A percentile compares a stretch with the other conserved stretches of the same genome.
Conservation (phyloP, 2,888 invertebrate species). For the Cheilosia urbana region DNA sequence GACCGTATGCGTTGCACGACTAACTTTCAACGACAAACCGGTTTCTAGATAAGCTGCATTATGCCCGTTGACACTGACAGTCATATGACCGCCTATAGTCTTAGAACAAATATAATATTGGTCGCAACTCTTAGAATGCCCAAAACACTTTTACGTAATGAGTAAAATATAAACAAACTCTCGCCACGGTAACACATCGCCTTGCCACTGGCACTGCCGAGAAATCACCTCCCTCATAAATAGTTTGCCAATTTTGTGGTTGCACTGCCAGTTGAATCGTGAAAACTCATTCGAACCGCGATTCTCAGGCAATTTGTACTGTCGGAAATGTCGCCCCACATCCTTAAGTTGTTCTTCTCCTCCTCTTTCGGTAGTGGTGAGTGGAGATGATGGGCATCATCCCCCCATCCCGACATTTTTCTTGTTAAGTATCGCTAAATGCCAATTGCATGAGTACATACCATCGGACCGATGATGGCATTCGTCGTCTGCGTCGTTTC, state of each 20-base stretch:
- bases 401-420: constrained; percentile 6
- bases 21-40: too few relatives aligned
- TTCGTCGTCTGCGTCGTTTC: constrained; percentile 23
- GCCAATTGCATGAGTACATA: constrained; percentile 68
- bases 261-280: constrained; percentile 59
- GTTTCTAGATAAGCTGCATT: too few relatives aligned
- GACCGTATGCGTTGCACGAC: too few relatives aligned
- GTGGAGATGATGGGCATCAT: constrained; percentile 8
- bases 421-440: constrained; percentile 73
- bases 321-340: constrained; percentile 63
- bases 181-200: constrained; percentile 50
- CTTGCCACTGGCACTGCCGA: constrained; percentile 48
- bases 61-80: too few relatives aligned
- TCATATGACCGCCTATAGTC: too few relatives aligned
- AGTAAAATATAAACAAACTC: constrained; percentile 60
- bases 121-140: background rate
- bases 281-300: constrained; percentile 66
- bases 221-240: constrained; percentile 30
- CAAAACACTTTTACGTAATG: background rate
- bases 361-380: background rate
- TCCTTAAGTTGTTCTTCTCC: constrained; percentile 11
- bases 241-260: constrained; percentile 54
- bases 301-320: constrained; percentile 75
- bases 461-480: constrained; percentile 24
- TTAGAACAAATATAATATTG: too few relatives aligned